These are phyloP conservation scores for Beris chalybata DNA, from an alignment of 2,888 invertebrate species.

Conservation along the genomic window DNA sequence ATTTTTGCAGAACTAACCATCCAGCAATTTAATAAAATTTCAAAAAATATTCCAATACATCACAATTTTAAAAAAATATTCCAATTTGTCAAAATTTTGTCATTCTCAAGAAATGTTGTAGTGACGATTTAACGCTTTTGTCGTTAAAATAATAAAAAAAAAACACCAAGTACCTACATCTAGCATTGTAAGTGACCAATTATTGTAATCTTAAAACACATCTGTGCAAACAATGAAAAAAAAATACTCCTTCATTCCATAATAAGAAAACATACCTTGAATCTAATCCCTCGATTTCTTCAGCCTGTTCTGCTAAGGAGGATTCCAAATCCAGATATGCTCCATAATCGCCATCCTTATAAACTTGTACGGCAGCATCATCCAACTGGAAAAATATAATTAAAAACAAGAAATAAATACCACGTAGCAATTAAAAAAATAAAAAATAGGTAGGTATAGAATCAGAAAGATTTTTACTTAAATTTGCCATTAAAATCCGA, in stretches of 20 bases:
- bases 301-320: constrained; percentile 93
- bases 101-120: too few relatives aligned
- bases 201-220: constrained; percentile 7
- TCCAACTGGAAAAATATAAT: constrained; percentile 75
- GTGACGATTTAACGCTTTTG: too few relatives aligned
- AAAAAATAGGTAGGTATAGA: background rate
- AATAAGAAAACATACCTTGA: constrained; percentile 73
- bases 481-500: too few relatives aligned
- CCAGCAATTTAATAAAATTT: too few relatives aligned
- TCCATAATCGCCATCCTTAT: constrained; percentile 96
- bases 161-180: constrained; percentile 23
- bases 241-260: constrained; percentile 18
- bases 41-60: too few relatives aligned
- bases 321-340: constrained; percentile 96
- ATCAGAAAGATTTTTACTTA: background rate
- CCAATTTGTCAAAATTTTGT: too few relatives aligned
- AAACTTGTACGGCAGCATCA: constrained; percentile 95
- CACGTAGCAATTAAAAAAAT: background rate
- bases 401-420: constrained; percentile 9
- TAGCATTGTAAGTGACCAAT: too few relatives aligned
- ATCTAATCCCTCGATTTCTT: constrained; percentile 95
- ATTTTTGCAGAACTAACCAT: too few relatives aligned
- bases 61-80: too few relatives aligned
- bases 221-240: constrained; percentile 37
- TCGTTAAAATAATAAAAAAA: too few relatives aligned